A percentile compares a stretch with the other conserved stretches of the same genome.
Conservation (phyloP, 2,113 vertebrate species). For the Istiophorus platypterus region DNA sequence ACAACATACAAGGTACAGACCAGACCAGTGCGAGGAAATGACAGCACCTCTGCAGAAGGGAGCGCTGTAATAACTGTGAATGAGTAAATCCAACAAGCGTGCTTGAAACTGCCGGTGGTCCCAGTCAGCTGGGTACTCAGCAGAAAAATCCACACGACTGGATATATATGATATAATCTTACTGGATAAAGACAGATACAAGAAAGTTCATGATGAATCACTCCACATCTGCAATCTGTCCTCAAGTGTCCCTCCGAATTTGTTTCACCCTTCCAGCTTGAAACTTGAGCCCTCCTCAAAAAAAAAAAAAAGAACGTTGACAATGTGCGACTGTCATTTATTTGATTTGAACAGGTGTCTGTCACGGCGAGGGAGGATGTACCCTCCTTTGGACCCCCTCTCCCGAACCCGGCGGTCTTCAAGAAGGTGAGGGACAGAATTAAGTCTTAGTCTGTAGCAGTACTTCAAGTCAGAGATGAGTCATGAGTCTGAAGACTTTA, state of each 20-base stretch:
- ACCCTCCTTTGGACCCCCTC: slow-evolving; percentile 90
- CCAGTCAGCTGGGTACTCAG: neutral
- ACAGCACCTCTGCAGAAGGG: neutral
- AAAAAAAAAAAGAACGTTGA: neutral
- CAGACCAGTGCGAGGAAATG: no score
- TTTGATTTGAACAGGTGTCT: slow-evolving; percentile 86
- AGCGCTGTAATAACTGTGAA: neutral
- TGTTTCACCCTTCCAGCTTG: neutral
- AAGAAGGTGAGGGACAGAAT: slow-evolving; percentile 87
- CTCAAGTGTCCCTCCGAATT: neutral
- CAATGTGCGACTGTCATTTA: neutral
- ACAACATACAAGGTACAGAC: slow-evolving; percentile 91
- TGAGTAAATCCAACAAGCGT: neutral
- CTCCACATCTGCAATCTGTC: neutral
- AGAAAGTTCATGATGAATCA: neutral
- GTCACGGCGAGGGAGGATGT: slow-evolving; percentile 94
- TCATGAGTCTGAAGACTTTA: neutral
- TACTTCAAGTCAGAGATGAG: neutral
- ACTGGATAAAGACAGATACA: neutral
- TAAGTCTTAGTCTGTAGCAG: neutral
- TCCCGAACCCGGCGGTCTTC: slow-evolving; percentile 92
- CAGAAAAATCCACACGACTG: neutral
- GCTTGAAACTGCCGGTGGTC: neutral
- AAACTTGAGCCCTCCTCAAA: neutral
- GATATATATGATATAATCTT: no score